Evolutionary conservation across 2,888 invertebrate species (phyloP).

Genomic region (Thera britannica): DNA sequence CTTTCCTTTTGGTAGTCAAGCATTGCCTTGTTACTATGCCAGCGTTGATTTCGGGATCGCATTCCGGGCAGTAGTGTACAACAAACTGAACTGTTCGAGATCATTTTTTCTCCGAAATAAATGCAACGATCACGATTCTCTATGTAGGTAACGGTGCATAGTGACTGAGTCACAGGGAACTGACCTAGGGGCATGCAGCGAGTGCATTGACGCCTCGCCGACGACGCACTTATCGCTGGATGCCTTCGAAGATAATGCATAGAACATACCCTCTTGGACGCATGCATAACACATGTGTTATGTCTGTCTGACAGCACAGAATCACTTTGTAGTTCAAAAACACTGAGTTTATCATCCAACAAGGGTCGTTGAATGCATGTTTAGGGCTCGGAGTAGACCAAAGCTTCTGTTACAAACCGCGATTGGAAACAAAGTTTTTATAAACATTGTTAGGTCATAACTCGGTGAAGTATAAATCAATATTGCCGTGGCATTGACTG

Average conservation of each 20-base stretch:
- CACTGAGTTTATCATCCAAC: constrained; percentile 52
- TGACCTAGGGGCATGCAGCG: constrained; percentile 82
- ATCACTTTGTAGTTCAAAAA: constrained; percentile 68
- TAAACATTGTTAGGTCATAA: constrained; percentile 1
- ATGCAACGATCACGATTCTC: constrained; percentile 69
- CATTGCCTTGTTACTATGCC: constrained; percentile 23
- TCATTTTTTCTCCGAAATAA: constrained; percentile 44
- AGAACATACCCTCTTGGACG: constrained; percentile 68
- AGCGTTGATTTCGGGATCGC: background rate
- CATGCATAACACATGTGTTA: constrained; percentile 81
- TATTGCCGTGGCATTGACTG: constrained; percentile 14
- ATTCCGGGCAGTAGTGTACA: constrained; percentile 10
- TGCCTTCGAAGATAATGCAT: constrained; percentile 80
- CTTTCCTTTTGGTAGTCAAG: constrained; percentile 2
- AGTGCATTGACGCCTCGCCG: constrained; percentile 81
- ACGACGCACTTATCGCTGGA: constrained; percentile 79
- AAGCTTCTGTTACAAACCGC: constrained; percentile 8
- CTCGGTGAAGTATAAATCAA: constrained; percentile 5
- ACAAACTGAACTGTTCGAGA: background rate
- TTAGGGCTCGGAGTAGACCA: constrained; percentile 5
- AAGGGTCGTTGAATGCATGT: constrained; percentile 33
- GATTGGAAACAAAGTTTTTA: background rate
- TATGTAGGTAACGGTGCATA: constrained; percentile 80
- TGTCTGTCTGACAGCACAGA: constrained; percentile 61
- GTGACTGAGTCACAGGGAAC: constrained; percentile 82